Evolutionary conservation across 2,113 vertebrate genomes (phyloP), one percentile per base, ranked within the genome.

Genomic region (Oxyruncus cristatus): DNA sequence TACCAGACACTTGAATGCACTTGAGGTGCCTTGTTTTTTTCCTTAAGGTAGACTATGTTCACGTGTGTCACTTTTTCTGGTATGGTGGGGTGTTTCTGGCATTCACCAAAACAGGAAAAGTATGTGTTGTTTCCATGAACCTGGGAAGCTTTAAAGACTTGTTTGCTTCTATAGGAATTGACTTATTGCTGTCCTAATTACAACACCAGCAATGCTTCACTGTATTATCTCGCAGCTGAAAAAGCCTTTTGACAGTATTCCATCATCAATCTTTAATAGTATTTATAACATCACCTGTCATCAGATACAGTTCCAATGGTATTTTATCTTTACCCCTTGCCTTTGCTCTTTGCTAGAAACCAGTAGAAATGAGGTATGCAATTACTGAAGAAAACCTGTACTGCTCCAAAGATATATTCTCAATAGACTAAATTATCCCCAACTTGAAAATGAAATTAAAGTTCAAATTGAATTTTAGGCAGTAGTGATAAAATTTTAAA

Each of bases 391-490:
- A 42, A 89, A 85, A 62, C 6, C 44, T 74, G 7, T 72, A 56
- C 26, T 62, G 37, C 23, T 37, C 63, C 83, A 90, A 93, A 97
- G 56, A 80, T 62, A 56, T 24, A 84, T 91, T 77, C 66, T 94
- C 50, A 89, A 73, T 72, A 89, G 78, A 30, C 42, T 95, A 97
- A 97, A 95, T 96, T 95, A 94, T 67, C 77, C 41, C 28, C 49
- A 93, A 76, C 82, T 92, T 92, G 96, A 94, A 97, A 97, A 95
- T 85, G 24, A 76, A 93, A 94, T 87, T 56, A 93, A 94, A 95
- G 50, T 92, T 86, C 83, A 95, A 95, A 72, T 85, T 89, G 88
- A 77, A 91, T 94, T 89, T 95, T 93, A 72, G 71, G 71, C 37
- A 77, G 47, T 32, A 93, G 37, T 74, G 56, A 84, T 80, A 79